Conservation (phyloP, 2,113 vertebrate genomes). For the Reinhardtius hippoglossoides region DNA sequence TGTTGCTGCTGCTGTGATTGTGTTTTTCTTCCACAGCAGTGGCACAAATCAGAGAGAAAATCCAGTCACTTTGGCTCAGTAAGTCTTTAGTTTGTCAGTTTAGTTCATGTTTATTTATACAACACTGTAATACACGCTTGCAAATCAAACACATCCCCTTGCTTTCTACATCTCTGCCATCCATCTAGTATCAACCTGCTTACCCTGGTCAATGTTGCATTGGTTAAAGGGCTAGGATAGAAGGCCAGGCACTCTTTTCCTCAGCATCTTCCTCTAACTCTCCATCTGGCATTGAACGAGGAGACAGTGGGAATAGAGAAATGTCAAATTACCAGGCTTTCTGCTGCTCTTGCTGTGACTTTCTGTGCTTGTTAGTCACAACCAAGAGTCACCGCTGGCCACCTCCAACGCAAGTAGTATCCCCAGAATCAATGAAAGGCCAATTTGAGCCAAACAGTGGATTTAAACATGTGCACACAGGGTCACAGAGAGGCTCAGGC, state of each 20-base stretch:
- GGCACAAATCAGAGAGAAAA: slow-evolving; percentile 11
- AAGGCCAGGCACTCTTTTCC: background rate
- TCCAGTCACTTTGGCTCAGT: background rate
- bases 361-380: slow-evolving; percentile 22
- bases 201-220: background rate
- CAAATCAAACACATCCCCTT: slow-evolving; percentile 8
- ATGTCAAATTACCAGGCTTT: slow-evolving; percentile 25
- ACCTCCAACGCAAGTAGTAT: background rate
- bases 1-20: background rate
- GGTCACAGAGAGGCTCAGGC: background rate
- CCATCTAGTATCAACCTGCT: background rate
- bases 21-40: slow-evolving; percentile 18
- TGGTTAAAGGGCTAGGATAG: background rate
- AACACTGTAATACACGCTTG: background rate
- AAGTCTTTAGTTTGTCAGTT: background rate
- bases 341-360: slow-evolving; percentile 11
- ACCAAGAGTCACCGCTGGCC: slow-evolving; percentile 6
- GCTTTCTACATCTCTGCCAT: background rate
- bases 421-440: slow-evolving; percentile 15
- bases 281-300: background rate
- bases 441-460: background rate
- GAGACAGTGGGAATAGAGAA: slow-evolving; percentile 2
- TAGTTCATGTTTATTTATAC: background rate
- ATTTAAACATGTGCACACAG: slow-evolving; percentile 3
- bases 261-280: background rate